Evolutionary conservation across 2,888 invertebrate species (phyloP).

Genomic region (Argynnis bischoffii): DNA sequence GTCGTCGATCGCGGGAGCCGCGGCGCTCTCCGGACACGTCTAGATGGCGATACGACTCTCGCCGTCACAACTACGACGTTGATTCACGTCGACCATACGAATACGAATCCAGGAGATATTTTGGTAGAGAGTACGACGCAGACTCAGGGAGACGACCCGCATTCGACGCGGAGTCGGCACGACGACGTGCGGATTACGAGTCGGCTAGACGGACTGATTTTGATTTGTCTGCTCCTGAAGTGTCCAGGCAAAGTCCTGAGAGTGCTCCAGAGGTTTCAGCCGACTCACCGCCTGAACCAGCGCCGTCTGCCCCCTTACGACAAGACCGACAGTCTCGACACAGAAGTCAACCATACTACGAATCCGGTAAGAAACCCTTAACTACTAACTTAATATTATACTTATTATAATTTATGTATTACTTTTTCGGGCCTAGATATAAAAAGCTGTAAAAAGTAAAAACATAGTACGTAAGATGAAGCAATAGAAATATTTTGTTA

Average conservation of each 20-base stretch:
- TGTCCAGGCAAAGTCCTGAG: constrained; percentile 70
- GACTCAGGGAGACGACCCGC: constrained; percentile 69
- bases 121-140: constrained; percentile 67
- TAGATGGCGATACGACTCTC: constrained; percentile 76
- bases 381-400: neutral
- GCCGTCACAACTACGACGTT: constrained; percentile 71
- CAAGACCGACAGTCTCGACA: constrained; percentile 69
- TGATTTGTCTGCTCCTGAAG: constrained; percentile 72
- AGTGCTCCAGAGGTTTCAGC: constrained; percentile 75
- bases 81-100: constrained; percentile 74
- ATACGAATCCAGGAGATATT: constrained; percentile 61
- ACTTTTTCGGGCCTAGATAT: too few relatives aligned
- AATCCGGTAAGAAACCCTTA: constrained; percentile 64
- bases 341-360: constrained; percentile 75
- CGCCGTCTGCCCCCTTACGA: constrained; percentile 71
- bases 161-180: constrained; percentile 71
- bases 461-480: too few relatives aligned
- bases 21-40: constrained; percentile 72
- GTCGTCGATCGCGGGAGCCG: constrained; percentile 70
- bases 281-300: constrained; percentile 77
- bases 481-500: too few relatives aligned
- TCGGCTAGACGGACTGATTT: constrained; percentile 76
- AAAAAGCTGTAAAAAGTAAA: too few relatives aligned
- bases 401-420: neutral
- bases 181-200: constrained; percentile 76